These are phyloP conservation scores for Odontomyia ornata DNA, from an alignment of 2,888 invertebrate species.

Conservation along the genomic window DNA sequence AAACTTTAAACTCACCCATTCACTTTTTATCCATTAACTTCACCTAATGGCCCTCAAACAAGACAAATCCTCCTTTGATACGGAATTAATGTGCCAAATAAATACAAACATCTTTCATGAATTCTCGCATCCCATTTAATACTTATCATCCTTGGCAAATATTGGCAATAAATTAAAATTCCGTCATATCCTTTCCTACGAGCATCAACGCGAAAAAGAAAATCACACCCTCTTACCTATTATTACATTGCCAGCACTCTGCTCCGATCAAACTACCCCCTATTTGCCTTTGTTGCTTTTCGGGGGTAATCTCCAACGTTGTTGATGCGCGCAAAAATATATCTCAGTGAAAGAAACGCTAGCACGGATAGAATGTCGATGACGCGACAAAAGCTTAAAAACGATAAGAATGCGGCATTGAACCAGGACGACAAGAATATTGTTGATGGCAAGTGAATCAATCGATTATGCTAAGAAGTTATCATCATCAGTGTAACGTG, in stretches of 20 bases:
- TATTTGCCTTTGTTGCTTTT: background rate
- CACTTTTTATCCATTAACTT: too few species aligned
- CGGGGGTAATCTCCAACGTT: background rate
- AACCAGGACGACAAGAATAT: conserved; percentile 14
- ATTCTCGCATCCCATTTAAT: background rate
- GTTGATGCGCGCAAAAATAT: background rate
- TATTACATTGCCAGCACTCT: conserved; percentile 3
- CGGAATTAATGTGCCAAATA: conserved; percentile 2
- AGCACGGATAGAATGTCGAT: background rate
- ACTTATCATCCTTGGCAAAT: background rate
- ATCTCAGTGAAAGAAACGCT: background rate
- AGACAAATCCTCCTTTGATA: background rate
- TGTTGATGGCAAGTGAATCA: conserved; percentile 26
- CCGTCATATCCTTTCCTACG: conserved; percentile 28
- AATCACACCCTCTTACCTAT: background rate
- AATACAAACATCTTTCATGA: background rate
- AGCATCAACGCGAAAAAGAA: too few species aligned
- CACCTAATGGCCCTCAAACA: background rate
- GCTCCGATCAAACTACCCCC: too few species aligned
- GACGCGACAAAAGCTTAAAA: background rate
- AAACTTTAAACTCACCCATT: too few species aligned
- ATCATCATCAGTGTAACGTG: background rate
- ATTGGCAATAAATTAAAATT: conserved; percentile 44
- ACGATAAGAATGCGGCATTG: background rate
- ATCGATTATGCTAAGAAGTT: conserved; percentile 44